These are phyloP conservation scores for Eonycteris spelaea DNA, from an alignment of 2,113 vertebrate species.

Conservation along the genomic window DNA sequence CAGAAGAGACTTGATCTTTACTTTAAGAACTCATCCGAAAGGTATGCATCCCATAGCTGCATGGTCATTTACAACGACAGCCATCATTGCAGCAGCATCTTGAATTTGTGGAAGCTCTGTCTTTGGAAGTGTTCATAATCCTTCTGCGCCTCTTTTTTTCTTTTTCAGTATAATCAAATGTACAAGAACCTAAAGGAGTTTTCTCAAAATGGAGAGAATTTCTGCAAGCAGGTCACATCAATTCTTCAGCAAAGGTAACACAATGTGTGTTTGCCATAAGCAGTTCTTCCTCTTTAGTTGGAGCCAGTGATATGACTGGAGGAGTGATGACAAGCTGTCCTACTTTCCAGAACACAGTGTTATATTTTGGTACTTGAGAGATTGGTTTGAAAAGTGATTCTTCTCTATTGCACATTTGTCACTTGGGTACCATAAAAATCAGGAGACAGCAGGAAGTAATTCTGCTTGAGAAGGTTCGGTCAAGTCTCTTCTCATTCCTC, in stretches of 20 bases:
- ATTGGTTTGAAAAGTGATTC: slow-evolving; percentile 21
- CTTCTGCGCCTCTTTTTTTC: slow-evolving; percentile 34
- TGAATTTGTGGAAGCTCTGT: not conserved
- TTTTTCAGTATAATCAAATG: slow-evolving; percentile 87
- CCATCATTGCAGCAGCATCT: not conserved
- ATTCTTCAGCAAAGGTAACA: slow-evolving; percentile 91
- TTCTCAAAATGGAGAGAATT: slow-evolving; percentile 90
- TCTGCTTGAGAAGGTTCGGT: not conserved
- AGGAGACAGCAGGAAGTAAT: not conserved
- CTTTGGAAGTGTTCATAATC: not conserved
- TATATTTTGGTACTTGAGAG: slow-evolving; percentile 27
- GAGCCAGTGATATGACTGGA: not conserved
- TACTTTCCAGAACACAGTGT: not conserved
- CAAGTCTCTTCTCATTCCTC: not conserved
- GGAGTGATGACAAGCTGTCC: not conserved
- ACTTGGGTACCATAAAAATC: not conserved
- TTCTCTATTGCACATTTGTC: slow-evolving; percentile 21
- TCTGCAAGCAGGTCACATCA: slow-evolving; percentile 90
- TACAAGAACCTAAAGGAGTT: slow-evolving; percentile 90
- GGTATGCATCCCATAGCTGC: not conserved
- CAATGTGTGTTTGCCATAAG: not conserved
- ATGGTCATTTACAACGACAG: not conserved
- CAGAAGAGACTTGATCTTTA: not conserved
- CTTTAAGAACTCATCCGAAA: slow-evolving; percentile 26
- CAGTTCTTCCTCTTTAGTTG: not conserved